phyloP scores from a whole-genome alignment of 2,888 invertebrate species.

The Tachina lurida region DNA sequence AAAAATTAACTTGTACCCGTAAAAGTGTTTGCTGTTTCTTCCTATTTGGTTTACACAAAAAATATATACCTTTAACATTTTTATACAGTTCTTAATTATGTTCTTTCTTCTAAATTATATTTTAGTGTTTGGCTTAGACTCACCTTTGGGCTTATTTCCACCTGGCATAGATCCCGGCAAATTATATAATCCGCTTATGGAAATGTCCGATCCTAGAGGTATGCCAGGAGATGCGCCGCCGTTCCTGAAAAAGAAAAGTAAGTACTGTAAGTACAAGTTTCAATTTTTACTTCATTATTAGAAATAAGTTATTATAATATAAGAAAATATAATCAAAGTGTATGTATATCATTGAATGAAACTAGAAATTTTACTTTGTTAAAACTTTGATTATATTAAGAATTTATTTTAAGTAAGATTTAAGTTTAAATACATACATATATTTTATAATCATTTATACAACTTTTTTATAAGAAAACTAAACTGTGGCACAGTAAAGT shows the following conservation, averaged over 20 bases:
- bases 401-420: no score
- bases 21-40: constrained; percentile 51
- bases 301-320: neutral
- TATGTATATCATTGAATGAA: no score
- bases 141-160: constrained; percentile 89
- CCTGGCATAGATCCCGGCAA: constrained; percentile 90
- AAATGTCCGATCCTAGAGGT: constrained; percentile 88
- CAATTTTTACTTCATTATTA: constrained; percentile 36
- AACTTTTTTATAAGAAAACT: no score
- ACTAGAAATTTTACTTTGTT: no score
- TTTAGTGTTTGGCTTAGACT: constrained; percentile 89
- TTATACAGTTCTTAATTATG: neutral
- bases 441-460: no score
- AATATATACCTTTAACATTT: neutral
- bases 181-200: constrained; percentile 88
- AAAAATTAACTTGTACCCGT: neutral
- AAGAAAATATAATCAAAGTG: no score
- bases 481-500: no score
- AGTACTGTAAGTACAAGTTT: constrained; percentile 81
- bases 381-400: no score
- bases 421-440: no score
- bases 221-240: constrained; percentile 87
- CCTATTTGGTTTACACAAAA: neutral
- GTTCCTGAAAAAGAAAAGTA: constrained; percentile 91
- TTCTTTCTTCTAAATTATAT: neutral